These are phyloP conservation scores for Zingel zingel DNA, from an alignment of 2,113 vertebrate species.

Conservation along the genomic window DNA sequence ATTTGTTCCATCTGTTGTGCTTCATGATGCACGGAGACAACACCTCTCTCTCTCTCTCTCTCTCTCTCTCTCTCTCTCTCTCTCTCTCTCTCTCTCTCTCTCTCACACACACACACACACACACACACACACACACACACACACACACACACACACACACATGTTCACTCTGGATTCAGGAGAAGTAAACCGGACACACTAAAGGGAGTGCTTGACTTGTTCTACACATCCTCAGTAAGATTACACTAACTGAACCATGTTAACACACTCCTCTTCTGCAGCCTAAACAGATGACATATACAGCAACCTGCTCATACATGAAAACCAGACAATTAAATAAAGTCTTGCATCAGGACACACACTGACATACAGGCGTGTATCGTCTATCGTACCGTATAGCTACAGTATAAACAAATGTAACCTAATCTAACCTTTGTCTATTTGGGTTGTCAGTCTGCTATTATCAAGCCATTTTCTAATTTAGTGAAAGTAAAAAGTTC, in stretches of 20 bases:
- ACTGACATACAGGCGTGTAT: constrained; percentile 3
- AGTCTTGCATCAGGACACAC: constrained; percentile 21
- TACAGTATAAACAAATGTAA: constrained; percentile 30
- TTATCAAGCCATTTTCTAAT: constrained; percentile 9
- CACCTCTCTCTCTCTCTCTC: neutral
- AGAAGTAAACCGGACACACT: constrained; percentile 59
- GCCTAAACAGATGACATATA: constrained; percentile 72
- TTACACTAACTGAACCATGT: constrained; percentile 61
- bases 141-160: constrained; percentile 13
- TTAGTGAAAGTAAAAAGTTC: neutral
- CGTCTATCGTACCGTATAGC: neutral
- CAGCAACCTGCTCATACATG: constrained; percentile 44
- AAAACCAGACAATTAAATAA: constrained; percentile 44
- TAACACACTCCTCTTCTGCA: constrained; percentile 48
- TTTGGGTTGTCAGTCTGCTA: constrained; percentile 22
- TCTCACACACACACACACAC: constrained; percentile 15
- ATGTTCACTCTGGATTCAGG: constrained; percentile 15
- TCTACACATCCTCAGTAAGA: constrained; percentile 58
- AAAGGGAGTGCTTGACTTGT: constrained; percentile 49
- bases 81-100: neutral
- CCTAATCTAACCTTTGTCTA: constrained; percentile 13
- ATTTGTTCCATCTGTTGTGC: constrained; percentile 64
- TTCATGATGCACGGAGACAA: constrained; percentile 52
- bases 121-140: constrained; percentile 14
- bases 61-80: too few species aligned